Conservation (phyloP, 1,140 invertebrate genomes). For the Pseudomyrmex pallidus region DNA sequence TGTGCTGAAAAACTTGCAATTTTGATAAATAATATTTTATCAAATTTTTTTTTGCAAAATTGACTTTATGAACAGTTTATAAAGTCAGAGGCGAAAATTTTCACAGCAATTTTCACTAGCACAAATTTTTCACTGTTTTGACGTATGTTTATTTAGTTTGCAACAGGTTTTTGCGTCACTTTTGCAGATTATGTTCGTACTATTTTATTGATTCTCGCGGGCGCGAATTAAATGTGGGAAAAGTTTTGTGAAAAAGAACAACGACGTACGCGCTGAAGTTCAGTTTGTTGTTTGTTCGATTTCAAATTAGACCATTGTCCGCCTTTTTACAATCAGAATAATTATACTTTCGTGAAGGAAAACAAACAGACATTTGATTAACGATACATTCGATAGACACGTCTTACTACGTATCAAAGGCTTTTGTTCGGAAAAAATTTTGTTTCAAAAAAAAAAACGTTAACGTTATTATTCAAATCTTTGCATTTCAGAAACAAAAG, state of each 20-base stretch:
- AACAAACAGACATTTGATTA: slow-evolving; percentile 66
- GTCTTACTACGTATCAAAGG: slow-evolving; percentile 53
- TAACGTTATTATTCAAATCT: slow-evolving; percentile 66
- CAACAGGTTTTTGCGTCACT: slow-evolving; percentile 52
- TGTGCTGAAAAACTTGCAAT: not conserved
- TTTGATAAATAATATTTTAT: slow-evolving; percentile 8
- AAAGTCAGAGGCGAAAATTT: not conserved
- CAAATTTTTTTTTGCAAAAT: not conserved
- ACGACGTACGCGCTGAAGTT: not conserved
- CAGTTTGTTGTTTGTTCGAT: slow-evolving; percentile 19
- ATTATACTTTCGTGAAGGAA: slow-evolving; percentile 49
- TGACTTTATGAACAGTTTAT: slow-evolving; percentile 2
- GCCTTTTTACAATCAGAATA: slow-evolving; percentile 5
- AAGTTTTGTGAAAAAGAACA: not conserved
- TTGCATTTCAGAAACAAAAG: slow-evolving; percentile 20
- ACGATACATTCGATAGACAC: slow-evolving; percentile 29
- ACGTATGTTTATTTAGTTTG: slow-evolving; percentile 26
- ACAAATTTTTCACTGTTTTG: slow-evolving; percentile 25
- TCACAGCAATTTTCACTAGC: not conserved
- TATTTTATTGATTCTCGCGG: slow-evolving; percentile 46
- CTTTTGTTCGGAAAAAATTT: slow-evolving; percentile 66
- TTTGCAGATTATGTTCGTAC: slow-evolving; percentile 45
- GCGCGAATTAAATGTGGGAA: not conserved
- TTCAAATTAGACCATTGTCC: slow-evolving; percentile 1
- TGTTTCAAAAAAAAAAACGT: slow-evolving; percentile 71